phyloP scores from a whole-genome alignment of 2,113 vertebrate species.

The Uria aalge region DNA sequence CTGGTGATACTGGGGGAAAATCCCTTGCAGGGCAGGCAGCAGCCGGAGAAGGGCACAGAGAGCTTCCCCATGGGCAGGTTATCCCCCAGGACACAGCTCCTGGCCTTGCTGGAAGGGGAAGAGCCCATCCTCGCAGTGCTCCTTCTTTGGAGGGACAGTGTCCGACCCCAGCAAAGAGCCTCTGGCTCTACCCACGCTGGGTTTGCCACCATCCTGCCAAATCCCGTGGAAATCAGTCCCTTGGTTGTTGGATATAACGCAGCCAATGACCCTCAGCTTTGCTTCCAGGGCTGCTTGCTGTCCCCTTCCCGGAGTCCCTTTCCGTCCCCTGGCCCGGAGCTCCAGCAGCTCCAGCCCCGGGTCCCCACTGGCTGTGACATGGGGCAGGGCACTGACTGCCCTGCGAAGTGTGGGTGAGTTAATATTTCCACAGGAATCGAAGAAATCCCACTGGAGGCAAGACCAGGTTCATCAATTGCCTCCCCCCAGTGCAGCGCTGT shows the following conservation, averaged over 20 bases:
- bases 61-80: not conserved
- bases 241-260: fast-evolving
- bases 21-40: not conserved
- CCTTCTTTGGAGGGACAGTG: not conserved
- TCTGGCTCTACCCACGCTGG: not conserved
- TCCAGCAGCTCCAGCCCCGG: not conserved
- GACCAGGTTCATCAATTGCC: not conserved
- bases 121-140: not conserved
- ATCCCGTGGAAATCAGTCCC: not conserved
- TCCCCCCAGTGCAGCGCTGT: fast-evolving
- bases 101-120: not conserved
- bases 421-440: not conserved
- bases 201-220: fast-evolving
- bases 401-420: not conserved
- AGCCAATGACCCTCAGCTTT: not conserved
- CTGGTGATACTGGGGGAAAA: not conserved
- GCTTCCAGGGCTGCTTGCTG: not conserved
- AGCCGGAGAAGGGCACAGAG: not conserved
- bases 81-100: not conserved
- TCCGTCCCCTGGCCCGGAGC: fast-evolving
- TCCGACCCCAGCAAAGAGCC: not conserved
- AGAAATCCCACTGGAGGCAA: not conserved
- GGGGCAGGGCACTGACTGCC: not conserved
- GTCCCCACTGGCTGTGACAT: fast-evolving
- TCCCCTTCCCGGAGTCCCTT: not conserved